These are phyloP conservation scores for Encarsia formosa DNA, from an alignment of 2,888 invertebrate species.

Conservation along the genomic window DNA sequence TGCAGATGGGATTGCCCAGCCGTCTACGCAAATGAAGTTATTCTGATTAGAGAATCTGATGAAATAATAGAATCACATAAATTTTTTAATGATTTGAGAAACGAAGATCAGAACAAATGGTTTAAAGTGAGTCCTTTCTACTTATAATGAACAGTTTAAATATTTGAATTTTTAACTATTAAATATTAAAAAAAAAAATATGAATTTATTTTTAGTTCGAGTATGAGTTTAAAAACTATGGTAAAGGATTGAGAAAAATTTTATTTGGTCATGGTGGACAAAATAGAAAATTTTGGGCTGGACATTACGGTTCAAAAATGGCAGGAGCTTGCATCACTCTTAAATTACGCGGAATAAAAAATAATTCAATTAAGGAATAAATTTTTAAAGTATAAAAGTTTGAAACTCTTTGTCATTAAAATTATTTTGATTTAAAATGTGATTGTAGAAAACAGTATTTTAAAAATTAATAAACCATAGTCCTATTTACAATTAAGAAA, in stretches of 20 bases:
- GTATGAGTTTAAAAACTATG: slow-evolving; percentile 55
- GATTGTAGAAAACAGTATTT: too few species aligned
- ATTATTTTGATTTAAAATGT: too few species aligned
- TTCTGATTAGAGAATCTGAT: slow-evolving; percentile 14
- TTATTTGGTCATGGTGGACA: slow-evolving; percentile 56
- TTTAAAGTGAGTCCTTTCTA: slow-evolving; percentile 35
- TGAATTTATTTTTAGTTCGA: slow-evolving; percentile 52
- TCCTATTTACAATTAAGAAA: too few species aligned
- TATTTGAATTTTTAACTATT: too few species aligned
- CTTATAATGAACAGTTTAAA: too few species aligned
- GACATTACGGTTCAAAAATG: slow-evolving; percentile 66
- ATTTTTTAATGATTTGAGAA: slow-evolving; percentile 27
- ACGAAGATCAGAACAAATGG: slow-evolving; percentile 41
- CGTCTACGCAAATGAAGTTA: slow-evolving; percentile 33
- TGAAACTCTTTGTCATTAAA: too few species aligned
- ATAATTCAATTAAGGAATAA: too few species aligned
- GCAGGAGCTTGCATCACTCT: slow-evolving; percentile 52
- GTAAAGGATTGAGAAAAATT: slow-evolving; percentile 53
- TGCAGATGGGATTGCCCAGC: slow-evolving; percentile 42
- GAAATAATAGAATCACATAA: slow-evolving; percentile 32
- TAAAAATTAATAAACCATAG: too few species aligned
- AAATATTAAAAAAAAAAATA: too few species aligned
- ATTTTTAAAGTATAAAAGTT: too few species aligned
- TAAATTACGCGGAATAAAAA: too few species aligned
- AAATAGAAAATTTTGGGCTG: slow-evolving; percentile 62